Evolutionary conservation across 2,113 vertebrate genomes (phyloP), one percentile per base, ranked within the genome.

Genomic region (Sapayoa aenigma): DNA sequence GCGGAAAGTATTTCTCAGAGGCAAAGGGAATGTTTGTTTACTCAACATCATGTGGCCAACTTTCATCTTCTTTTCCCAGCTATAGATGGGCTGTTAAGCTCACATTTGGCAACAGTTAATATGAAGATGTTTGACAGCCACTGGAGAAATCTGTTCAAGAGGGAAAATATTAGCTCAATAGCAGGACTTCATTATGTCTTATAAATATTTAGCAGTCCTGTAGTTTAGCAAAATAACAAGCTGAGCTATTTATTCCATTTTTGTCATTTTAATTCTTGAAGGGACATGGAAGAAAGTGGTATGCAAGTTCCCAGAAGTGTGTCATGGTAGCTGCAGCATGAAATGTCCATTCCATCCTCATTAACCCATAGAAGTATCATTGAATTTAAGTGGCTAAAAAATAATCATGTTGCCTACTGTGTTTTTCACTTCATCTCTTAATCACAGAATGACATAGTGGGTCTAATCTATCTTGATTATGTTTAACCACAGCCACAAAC

Each of bases 31-130:
- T 95, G 49, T 83, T 87, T 96, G 46, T 94, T 97, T 93, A 75
- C 41, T 87, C 69, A 87, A 11, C n/a, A 33, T 85, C 56, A 33
- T 63, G 72, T 78, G 66, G 73, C 53, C 55, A 82, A 55, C 77
- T 95, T 95, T 92, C 67, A 81, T 95, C 91, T 71, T 85, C 59
- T 88, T 97, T 96, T 95, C 90, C 92, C 94, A 96, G 62, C 87
- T 83, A 67, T 79, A 76, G 82, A 60, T 77, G 74, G 65, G 55
- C 76, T 80, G 62, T 80, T 91, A 94, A 94, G 56, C 72, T 94
- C 71, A 75, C 77, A 76, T 25, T 91, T 93, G 93, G 83, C 68
- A 85, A 91, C 85, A 86, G 68, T 93, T 74, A 94, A 81, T 83
- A 80, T 96, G 96, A 94, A 92, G 73, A 69, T 91, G 75, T 77